phyloP scores from a whole-genome alignment of 2,888 invertebrate species.

The Sphinx pinastri region DNA sequence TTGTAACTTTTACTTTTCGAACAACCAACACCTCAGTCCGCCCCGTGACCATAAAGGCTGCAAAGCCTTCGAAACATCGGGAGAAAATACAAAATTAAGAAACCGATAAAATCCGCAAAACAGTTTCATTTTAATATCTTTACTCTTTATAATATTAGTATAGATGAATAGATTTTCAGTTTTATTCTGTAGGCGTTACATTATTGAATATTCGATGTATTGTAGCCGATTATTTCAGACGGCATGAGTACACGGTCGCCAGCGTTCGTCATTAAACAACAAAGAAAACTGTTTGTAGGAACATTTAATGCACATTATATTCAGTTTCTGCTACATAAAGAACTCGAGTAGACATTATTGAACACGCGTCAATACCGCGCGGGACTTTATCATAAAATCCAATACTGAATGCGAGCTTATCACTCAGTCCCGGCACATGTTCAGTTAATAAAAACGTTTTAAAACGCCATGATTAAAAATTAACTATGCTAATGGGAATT shows the following conservation, averaged over 20 bases:
- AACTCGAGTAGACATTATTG: not conserved
- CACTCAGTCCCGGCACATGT: slow-evolving; percentile 2
- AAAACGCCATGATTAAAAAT: slow-evolving; percentile 23
- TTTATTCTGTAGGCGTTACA: no score
- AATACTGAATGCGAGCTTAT: slow-evolving; percentile 23
- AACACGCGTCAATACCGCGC: slow-evolving; percentile 2
- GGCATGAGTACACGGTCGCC: not conserved
- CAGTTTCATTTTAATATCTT: no score
- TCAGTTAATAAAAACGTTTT: slow-evolving; percentile 22
- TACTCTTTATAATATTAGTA: no score
- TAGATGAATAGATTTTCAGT: no score
- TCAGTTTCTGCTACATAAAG: not conserved
- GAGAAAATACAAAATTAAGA: no score
- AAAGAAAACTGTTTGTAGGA: not conserved
- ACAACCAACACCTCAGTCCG: no score
- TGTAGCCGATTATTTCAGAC: no score
- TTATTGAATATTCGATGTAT: no score
- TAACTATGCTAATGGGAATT: slow-evolving; percentile 22
- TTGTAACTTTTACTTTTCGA: no score
- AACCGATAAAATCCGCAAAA: no score
- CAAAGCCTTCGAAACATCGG: no score
- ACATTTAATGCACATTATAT: not conserved
- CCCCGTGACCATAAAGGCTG: no score
- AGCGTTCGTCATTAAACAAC: not conserved
- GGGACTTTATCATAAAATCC: slow-evolving; percentile 23